Evolutionary conservation across 92 coral and sea anemone species (phyloP).

Genomic region (Muricea muricata): DNA sequence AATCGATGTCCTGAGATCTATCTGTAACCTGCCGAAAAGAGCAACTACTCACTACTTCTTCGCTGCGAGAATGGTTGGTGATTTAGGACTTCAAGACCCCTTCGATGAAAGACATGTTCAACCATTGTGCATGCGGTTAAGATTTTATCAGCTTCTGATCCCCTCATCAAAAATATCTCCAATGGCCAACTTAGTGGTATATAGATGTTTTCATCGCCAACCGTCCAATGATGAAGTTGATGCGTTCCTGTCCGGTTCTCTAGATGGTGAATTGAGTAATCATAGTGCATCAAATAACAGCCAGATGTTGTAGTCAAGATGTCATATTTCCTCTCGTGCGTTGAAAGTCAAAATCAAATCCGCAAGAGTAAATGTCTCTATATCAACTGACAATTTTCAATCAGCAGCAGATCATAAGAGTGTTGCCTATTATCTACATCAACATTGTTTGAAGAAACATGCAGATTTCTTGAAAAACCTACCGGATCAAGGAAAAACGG

Average conservation of each 20-base stretch:
- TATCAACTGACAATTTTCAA: too few relatives aligned
- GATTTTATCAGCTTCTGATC: constrained; percentile 11
- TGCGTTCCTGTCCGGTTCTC: not conserved
- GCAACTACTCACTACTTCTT: not conserved
- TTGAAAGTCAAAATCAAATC: not conserved
- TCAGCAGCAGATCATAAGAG: too few relatives aligned
- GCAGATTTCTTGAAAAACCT: not conserved
- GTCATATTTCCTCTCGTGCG: not conserved
- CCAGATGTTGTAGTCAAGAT: not conserved
- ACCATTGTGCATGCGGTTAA: constrained; percentile 1
- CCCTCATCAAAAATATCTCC: not conserved
- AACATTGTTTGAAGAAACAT: not conserved
- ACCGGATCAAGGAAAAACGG: constrained; percentile 29
- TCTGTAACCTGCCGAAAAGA: not conserved
- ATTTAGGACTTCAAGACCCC: not conserved
- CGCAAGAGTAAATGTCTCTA: not conserved
- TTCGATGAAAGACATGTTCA: too few relatives aligned
- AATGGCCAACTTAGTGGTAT: not conserved
- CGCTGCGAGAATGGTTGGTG: not conserved
- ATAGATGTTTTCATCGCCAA: not conserved
- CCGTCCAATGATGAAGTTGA: not conserved
- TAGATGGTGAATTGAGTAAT: too few relatives aligned
- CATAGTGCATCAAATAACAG: too few relatives aligned
- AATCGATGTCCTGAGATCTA: not conserved
- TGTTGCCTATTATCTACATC: not conserved